A percentile compares a stretch with the other conserved stretches of the same genome.
Conservation (phyloP, 1,140 invertebrate species). For the Pectinophora gossypiella region DNA sequence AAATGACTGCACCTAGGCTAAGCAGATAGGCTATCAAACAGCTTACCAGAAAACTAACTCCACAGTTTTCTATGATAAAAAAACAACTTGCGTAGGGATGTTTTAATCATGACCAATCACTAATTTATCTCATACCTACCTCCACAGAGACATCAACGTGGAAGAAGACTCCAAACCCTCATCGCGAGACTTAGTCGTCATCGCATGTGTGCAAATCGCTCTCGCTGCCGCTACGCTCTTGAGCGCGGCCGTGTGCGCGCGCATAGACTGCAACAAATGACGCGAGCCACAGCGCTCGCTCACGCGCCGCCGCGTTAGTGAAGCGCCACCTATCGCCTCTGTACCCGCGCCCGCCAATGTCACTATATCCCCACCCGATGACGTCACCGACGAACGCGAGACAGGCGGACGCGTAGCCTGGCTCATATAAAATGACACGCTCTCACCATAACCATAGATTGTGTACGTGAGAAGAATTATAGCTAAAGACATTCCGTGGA, state of each 20-base stretch:
- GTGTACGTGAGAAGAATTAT: not conserved
- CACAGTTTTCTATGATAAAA: too few relatives aligned
- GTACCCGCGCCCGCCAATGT: conserved; percentile 20
- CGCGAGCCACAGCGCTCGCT: conserved; percentile 47
- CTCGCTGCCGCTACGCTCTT: conserved; percentile 48
- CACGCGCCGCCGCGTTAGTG: conserved; percentile 51
- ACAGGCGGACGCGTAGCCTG: conserved; percentile 46
- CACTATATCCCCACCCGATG: conserved; percentile 29
- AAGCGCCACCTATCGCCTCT: conserved; percentile 38
- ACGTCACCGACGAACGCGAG: conserved; percentile 37
- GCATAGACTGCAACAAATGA: conserved; percentile 54
- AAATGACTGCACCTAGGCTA: too few relatives aligned
- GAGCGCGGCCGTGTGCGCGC: conserved; percentile 48
- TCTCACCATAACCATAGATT: not conserved
- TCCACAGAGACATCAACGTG: conserved; percentile 30
- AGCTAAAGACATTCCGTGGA: too few relatives aligned
- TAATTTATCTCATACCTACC: not conserved
- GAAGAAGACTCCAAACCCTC: conserved; percentile 50
- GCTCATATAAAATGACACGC: conserved; percentile 4
- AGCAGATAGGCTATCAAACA: too few relatives aligned
- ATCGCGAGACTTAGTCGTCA: conserved; percentile 57
- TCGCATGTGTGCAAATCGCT: conserved; percentile 57
- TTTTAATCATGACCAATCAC: too few relatives aligned
- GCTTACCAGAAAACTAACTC: too few relatives aligned
- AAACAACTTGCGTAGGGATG: too few relatives aligned